Base-by-base conservation (phyloP, 2,797 vertebrate species). In the Sebastolobus alascanus region DNA sequence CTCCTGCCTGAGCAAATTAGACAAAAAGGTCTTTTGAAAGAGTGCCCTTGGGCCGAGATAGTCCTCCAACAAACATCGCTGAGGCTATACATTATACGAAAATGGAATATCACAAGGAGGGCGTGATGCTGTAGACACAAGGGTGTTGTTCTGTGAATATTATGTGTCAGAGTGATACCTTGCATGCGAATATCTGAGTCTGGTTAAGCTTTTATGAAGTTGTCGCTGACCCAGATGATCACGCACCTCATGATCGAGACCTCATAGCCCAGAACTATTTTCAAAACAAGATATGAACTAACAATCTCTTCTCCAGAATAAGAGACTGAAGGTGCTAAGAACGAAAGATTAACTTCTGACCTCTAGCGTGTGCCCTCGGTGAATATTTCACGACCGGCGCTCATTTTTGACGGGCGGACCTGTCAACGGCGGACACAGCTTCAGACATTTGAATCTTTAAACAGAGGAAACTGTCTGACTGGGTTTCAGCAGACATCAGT, bases 401-500 rank as follows among this genome's bases (percentile, higher is more conserved):
- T 90, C 87, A 80, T 89, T 89, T 93, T 88, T 93, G 92, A 93
- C 3, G 25, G 80, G 87, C 38, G 89, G 86, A 89, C 76, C 79
- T 87, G 92, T 91, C 90, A 88, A 87, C 38, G 22, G 80, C 33
- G 84, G 87, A 92, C 92, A 93, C 89, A 86, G 84, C 84, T 87
- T 90, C 67, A 80, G 84, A 92, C 73, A 80, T 85, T 76, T 92
- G 88, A 94, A 94, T 94, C 83, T 93, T 93, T 93, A 93, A 93
- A 91, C 78, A 88, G 92, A 88, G 91, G 92, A 93, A 94, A 92
- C 90, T 84, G 89, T 90, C 93, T 68, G 81, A 85, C 87, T 79
- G 73, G 79, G 86, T 91, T 94, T 90, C 90, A 85, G 80, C 66
- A 59, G 77, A 78, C 72, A 76, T 81, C 71, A 71, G 79, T 46